A percentile compares a stretch with the other conserved stretches of the same genome.
These are phyloP conservation scores for Scrobipalpa atriplicella DNA, from an alignment of 2,888 invertebrate species.

Conservation along the genomic window DNA sequence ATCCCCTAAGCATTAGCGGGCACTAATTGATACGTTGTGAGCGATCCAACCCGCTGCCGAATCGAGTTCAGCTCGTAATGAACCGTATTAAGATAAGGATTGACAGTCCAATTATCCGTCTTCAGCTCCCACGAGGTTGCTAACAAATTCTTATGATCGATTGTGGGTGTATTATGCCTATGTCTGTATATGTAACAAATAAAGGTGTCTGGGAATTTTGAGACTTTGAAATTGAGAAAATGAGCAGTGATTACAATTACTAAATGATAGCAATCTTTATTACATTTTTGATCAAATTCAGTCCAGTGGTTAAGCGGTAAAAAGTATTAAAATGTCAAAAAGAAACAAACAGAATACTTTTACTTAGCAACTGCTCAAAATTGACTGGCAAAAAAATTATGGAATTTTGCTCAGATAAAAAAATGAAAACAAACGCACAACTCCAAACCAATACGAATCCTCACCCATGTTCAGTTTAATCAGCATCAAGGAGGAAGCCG, in stretches of 20 bases:
- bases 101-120: constrained; percentile 49
- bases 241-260: too few relatives aligned
- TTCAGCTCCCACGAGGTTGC: constrained; percentile 39
- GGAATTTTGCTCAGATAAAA: constrained; percentile 20
- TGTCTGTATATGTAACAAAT: too few relatives aligned
- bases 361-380: background rate
- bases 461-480: constrained; percentile 61
- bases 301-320: too few relatives aligned
- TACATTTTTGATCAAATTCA: too few relatives aligned
- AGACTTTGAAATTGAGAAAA: too few relatives aligned
- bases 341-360: background rate
- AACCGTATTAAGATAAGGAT: constrained; percentile 51
- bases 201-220: constrained; percentile 33
- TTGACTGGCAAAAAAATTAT: constrained; percentile 23
- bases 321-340: too few relatives aligned
- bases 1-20: constrained; percentile 39
- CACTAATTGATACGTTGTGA: constrained; percentile 52
- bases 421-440: constrained; percentile 31
- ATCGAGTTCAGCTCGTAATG: constrained; percentile 45
- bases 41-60: constrained; percentile 46
- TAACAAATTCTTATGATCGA: constrained; percentile 38
- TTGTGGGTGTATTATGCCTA: constrained; percentile 23
- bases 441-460: constrained; percentile 43
- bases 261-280: too few relatives aligned
- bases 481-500: constrained; percentile 58